Evolutionary conservation across 2,888 invertebrate species (phyloP).

Genomic region (Andrena trimmerana): DNA sequence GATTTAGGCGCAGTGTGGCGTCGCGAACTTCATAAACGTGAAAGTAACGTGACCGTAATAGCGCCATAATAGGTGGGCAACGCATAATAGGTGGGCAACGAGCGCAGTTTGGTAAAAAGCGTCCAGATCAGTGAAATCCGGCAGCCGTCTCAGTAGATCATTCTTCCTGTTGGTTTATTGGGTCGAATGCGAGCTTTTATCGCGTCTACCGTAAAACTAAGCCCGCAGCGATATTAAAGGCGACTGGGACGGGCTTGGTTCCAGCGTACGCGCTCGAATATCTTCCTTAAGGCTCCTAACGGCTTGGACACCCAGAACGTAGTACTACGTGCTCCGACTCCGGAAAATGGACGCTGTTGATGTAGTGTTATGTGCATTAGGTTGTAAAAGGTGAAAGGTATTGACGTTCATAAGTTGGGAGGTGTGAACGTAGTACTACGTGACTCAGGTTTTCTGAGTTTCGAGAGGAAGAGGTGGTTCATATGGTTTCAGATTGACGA

Average conservation of each 20-base stretch:
- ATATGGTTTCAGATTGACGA: too few relatives aligned
- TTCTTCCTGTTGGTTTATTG: slow-evolving; percentile 11
- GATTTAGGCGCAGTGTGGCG: neutral
- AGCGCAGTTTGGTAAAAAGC: neutral
- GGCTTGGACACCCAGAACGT: neutral
- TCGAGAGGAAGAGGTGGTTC: too few relatives aligned
- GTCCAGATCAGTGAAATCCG: neutral
- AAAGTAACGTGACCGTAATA: neutral
- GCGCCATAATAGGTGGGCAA: too few relatives aligned
- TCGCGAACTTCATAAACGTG: slow-evolving; percentile 13
- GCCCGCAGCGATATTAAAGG: slow-evolving; percentile 17
- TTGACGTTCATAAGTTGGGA: too few relatives aligned
- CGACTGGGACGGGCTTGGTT: neutral
- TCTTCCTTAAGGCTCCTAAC: too few relatives aligned
- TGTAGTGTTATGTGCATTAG: neutral
- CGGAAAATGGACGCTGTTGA: too few relatives aligned
- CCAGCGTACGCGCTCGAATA: too few relatives aligned
- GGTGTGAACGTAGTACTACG: too few relatives aligned
- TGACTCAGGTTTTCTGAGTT: neutral
- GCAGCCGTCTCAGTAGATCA: slow-evolving; percentile 7
- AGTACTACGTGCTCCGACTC: neutral
- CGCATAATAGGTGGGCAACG: neutral
- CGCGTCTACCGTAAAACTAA: slow-evolving; percentile 13
- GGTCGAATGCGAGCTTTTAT: slow-evolving; percentile 14
- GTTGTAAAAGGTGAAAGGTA: neutral